phyloP scores from a whole-genome alignment of 1,140 invertebrate genomes.

The Temnothorax longispinosus region DNA sequence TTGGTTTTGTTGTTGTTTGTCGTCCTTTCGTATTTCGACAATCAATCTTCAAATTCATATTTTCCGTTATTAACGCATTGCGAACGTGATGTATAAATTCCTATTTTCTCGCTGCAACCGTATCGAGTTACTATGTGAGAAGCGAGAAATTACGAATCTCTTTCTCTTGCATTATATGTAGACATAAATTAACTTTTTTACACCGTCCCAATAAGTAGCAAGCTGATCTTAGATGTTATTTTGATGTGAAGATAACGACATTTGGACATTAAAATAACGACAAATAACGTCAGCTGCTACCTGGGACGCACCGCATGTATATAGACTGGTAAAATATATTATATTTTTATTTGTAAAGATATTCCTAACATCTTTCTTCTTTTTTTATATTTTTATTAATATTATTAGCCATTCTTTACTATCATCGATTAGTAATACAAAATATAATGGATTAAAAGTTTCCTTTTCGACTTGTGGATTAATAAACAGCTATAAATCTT shows the following conservation, averaged over 20 bases:
- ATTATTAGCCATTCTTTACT: neutral
- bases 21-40: neutral
- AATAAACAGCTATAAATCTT: neutral
- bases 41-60: neutral
- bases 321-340: neutral
- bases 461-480: too few species aligned
- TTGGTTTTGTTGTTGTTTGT: neutral
- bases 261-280: too few species aligned
- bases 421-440: too few species aligned
- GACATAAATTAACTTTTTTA: neutral
- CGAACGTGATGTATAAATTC: too few species aligned
- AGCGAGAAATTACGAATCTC: neutral
- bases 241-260: too few species aligned
- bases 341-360: neutral
- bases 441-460: too few species aligned
- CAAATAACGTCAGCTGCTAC: too few species aligned
- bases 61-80: neutral
- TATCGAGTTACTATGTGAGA: neutral
- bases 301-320: too few species aligned
- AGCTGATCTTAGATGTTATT: too few species aligned
- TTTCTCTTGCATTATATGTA: neutral
- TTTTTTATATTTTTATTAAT: neutral
- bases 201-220: neutral
- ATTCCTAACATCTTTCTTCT: too few species aligned
- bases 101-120: neutral